Base-by-base conservation (phyloP, 2,113 vertebrate genomes). In the Grantiella picta region DNA sequence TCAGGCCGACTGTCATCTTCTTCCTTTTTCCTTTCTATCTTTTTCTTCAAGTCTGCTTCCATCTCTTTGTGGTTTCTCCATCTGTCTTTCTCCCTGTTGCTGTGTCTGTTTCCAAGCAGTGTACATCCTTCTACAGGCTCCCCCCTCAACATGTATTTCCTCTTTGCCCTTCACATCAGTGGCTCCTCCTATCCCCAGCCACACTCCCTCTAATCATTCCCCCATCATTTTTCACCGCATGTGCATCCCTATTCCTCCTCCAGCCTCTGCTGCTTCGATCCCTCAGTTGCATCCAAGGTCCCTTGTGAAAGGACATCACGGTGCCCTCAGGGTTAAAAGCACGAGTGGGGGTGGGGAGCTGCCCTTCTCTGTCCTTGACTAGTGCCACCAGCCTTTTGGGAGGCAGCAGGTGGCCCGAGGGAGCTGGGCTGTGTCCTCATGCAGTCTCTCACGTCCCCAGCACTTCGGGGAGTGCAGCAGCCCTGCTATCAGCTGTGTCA, bases 401-500 rank as follows among this genome's bases (percentile, higher is more conserved):
- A 89, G 75, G n/a, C 50, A 42, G 61, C 31, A 87, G 89, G 66
- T 83, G 61, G 64, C 78, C 24, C 9, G 44, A 76, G 84, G 84
- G 61, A 63, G 53, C 52, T 60, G 66, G 54, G 60, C 61, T 78
- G 60, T 45, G 77, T 90, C 88, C 50, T 80, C 85, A 35, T 92
- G 97, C 49, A 5, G 50, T 3, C 59, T 7, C 25, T 91, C 97
- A 97, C 88, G 86, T 97, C 94, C 94, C 63, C 84, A 10, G 79
- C 36, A 57, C 5, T 12, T 53, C 10, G n/a, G 16, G 23, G 23
- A 59, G 56, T 1, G 44, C 78, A 29, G 75, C 52, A 45, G 42
- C 47, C 42, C 42, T 10, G 57, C 78, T 57, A 11, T 9, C 36
- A 15, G 59, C 44, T 11, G 38, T 2, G 5, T 20, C 38, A 53